phyloP scores from a whole-genome alignment of 2,888 invertebrate genomes.

The Ischnura elegans region DNA sequence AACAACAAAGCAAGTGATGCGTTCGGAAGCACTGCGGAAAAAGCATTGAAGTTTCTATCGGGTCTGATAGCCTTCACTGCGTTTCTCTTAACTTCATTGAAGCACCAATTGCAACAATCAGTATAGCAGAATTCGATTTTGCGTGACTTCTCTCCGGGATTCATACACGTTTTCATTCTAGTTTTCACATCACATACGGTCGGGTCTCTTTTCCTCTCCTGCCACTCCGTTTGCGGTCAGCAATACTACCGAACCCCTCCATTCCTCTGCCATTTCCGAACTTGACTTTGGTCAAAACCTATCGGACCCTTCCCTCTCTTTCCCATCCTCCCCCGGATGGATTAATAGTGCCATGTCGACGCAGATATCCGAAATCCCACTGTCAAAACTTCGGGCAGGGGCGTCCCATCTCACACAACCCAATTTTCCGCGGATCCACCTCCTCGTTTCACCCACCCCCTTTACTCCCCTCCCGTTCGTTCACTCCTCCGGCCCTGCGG shows the following conservation, averaged over 20 bases:
- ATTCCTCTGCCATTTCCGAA: background rate
- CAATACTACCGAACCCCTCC: background rate
- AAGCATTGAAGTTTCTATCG: too few species aligned
- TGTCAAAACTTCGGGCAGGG: conserved; percentile 55
- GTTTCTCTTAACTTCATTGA: too few species aligned
- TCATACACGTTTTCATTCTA: background rate
- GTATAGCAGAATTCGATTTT: too few species aligned
- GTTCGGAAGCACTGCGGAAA: too few species aligned
- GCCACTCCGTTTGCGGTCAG: too few species aligned
- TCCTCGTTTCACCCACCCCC: background rate
- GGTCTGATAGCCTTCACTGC: too few species aligned
- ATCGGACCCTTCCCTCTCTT: background rate
- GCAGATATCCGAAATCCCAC: conserved; percentile 59
- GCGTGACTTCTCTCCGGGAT: background rate
- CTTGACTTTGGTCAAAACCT: conserved; percentile 54
- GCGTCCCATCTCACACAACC: conserved; percentile 47
- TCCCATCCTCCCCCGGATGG: background rate
- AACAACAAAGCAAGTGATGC: too few species aligned
- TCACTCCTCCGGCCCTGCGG: too few species aligned
- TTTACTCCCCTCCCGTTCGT: background rate
- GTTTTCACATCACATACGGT: background rate
- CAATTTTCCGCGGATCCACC: background rate
- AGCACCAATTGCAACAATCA: too few species aligned
- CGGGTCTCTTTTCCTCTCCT: too few species aligned
- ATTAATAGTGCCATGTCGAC: conserved; percentile 64